phyloP scores from a whole-genome alignment of 2,797 vertebrate genomes.

The Artibeus lituratus region DNA sequence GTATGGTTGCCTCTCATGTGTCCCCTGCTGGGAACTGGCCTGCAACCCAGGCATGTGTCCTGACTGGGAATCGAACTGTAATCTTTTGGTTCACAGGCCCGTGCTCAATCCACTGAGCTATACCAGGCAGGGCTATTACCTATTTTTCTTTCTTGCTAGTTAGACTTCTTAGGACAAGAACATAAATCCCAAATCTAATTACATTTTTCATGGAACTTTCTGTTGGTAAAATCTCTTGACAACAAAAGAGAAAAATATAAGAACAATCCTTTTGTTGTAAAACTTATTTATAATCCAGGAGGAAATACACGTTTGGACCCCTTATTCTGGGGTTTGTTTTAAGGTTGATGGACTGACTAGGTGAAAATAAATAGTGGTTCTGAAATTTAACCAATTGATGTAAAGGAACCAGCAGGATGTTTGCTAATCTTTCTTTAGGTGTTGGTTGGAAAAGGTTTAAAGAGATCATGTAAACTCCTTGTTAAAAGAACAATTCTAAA shows the following conservation, averaged over 20 bases:
- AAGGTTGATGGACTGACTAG: neutral
- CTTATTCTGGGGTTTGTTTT: neutral
- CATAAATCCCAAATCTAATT: neutral
- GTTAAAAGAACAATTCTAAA: neutral
- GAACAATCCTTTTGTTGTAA: neutral
- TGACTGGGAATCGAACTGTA: too few species aligned
- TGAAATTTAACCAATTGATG: neutral
- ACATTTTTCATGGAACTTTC: neutral
- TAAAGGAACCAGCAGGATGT: neutral
- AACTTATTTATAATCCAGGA: neutral
- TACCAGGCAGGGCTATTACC: too few species aligned
- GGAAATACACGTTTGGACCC: neutral
- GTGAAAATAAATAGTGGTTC: neutral
- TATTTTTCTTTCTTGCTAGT: neutral
- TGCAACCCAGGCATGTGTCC: too few species aligned
- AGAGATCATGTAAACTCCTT: neutral
- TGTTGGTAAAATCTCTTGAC: neutral
- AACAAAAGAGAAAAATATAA: neutral
- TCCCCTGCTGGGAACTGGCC: too few species aligned
- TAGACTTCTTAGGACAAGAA: slow-evolving; percentile 25
- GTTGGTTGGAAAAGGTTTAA: neutral
- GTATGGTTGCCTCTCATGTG: too few species aligned
- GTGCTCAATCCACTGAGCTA: too few species aligned
- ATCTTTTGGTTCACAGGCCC: too few species aligned
- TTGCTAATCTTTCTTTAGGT: neutral